These are phyloP conservation scores for Paragorgia papillata DNA, from an alignment of 92 coral and sea anemone genomes.

Conservation along the genomic window DNA sequence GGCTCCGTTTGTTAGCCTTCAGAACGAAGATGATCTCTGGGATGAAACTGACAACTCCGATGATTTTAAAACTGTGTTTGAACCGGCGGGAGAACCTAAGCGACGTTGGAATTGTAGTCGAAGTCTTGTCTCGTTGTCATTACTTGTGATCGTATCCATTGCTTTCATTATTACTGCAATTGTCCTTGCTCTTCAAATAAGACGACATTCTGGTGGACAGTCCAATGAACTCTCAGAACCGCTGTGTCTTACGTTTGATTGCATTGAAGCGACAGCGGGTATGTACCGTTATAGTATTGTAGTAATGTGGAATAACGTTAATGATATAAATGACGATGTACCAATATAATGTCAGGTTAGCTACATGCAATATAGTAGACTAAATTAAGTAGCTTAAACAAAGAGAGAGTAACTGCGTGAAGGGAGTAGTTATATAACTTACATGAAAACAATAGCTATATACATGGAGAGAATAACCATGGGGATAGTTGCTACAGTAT, in stretches of 20 bases:
- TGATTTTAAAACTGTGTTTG: not conserved
- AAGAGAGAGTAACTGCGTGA: too few species aligned
- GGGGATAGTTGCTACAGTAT: too few species aligned
- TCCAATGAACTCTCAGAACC: not conserved
- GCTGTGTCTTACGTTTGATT: not conserved
- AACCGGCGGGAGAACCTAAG: not conserved
- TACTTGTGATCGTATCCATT: not conserved
- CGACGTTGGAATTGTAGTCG: not conserved
- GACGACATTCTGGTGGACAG: too few species aligned
- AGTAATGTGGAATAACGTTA: too few species aligned
- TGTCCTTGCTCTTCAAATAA: not conserved
- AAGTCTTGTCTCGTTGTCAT: not conserved
- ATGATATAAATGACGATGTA: too few species aligned
- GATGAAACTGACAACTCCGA: conserved; percentile 15
- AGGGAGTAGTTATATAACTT: too few species aligned
- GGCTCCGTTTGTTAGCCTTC: conserved; percentile 19
- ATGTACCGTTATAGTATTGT: too few species aligned
- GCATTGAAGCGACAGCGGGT: conserved; percentile 8
- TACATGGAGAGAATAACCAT: too few species aligned
- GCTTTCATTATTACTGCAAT: not conserved
- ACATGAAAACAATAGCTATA: too few species aligned
- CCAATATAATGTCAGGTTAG: too few species aligned
- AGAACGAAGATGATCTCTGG: conserved; percentile 8
- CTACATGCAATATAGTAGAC: too few species aligned
- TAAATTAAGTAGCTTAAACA: too few species aligned